Base-by-base conservation (phyloP, 1,140 invertebrate species). In the Cyphomyrmex costatus region DNA sequence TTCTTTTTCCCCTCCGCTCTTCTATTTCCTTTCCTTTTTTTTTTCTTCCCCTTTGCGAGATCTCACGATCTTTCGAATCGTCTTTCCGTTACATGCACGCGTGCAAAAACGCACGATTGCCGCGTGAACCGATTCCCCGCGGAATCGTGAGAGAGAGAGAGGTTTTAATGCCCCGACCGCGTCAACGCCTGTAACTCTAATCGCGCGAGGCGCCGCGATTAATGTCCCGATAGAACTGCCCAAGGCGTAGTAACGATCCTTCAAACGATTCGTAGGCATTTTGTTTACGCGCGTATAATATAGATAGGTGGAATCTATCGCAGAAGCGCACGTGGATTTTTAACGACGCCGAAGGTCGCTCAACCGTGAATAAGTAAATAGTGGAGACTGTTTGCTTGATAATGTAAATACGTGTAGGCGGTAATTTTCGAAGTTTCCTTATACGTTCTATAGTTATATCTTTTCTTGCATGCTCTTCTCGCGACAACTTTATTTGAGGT, bases 341-440 rank as follows among this genome's bases (percentile, higher is more conserved):
- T 80, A 86, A 85, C 78, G 84, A 65, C 76, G 76, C 42, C 51
- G 87, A 86, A 89, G 84, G 83, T 82, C 77, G 63, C 53, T 70
- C 60, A 82, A 86, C 61, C 83, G 83, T 77, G 87, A 88, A 86
- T 89, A 87, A 56, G 87, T 86, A 89, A 89, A 89, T 89, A 86
- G 68, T 12, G 68, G 49, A 63, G 61, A 30, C 24, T 82, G 58
- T 88, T 88, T 85, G 56, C 65, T 73, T 70, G 42, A 56, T 74
- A 24, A 53, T 71, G 66, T 33, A 86, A 61, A 83, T 71, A 79
- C 27, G 33, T 12, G 68, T 58, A 80, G 73, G 61, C 51, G 65
- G 82, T 89, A 71, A 83, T 89, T 89, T 83, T 73, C 77, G 51
- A 73, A 49, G 73, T 65, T 82, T 58, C 76, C 61, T 56, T 27